Base-by-base conservation (phyloP, 2,797 vertebrate species). In the Avahi laniger region DNA sequence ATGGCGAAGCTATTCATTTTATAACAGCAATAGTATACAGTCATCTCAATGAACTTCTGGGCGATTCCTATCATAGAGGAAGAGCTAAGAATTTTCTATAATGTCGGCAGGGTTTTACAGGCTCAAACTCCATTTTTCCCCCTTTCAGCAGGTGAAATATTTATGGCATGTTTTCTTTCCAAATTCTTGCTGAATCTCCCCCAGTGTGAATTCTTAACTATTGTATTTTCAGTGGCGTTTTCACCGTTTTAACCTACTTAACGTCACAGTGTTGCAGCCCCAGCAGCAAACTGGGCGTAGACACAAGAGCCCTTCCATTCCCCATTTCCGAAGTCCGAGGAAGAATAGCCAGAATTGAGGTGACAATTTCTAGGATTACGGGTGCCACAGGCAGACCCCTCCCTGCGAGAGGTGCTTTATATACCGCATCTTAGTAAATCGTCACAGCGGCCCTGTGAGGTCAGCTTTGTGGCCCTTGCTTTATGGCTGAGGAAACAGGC, bases 171-270 rank as follows among this genome's bases (percentile, higher is more conserved):
- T 48, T 94, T 94, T 84, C 78, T 43, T 93, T 93, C 88, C 52
- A 41, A 90, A 93, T 76, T 92, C 81, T 91, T 97, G 82, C 65
- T 88, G 91, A 94, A 94, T 61, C 33, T 61, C 46, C 54, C n/a
- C 67, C 35, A 7, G 4, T 90, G 22, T 84, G 63, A 95, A 94
- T 54, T 92, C 28, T 72, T 67, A 94, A 73, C 72, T 84, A 57
- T 59, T 28, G 26, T 59, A 59, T 69, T 81, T 82, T 30, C 83
- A 52, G 83, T 86, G 43, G 28, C 17, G 38, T 76, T 91, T 75
- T 86, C 38, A 85, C 65, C 30, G 69, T 38, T 43, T 83, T 86
- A 76, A 82, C 65, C 70, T 83, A 89, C 43, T 85, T 93, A 63
- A 61, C n/a, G 10, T 38, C n/a, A 70, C 5, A 65, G 65, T 13